These are phyloP conservation scores for Squalus acanthias DNA, from an alignment of 2,797 vertebrate species.

Conservation along the genomic window DNA sequence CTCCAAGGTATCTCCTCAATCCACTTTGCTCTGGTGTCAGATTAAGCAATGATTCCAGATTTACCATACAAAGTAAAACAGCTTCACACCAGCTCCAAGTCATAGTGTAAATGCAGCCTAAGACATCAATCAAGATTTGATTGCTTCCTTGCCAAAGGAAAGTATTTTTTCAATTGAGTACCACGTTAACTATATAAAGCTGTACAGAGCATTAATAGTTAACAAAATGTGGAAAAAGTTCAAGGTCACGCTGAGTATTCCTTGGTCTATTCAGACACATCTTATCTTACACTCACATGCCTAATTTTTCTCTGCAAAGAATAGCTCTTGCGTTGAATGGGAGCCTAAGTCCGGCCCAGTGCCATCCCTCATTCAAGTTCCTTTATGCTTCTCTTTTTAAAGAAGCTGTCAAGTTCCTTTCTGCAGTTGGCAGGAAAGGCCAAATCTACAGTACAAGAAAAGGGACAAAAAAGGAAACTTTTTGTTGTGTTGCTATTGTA, in stretches of 20 bases:
- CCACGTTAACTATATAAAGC: not conserved
- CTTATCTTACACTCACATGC: conserved; percentile 75
- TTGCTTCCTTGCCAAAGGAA: not conserved
- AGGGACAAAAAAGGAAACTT: conserved; percentile 73
- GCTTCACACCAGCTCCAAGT: not conserved
- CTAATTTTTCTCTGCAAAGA: conserved; percentile 71
- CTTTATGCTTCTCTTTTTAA: conserved; percentile 88
- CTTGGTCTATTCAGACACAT: conserved; percentile 63
- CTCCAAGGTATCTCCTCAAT: not conserved
- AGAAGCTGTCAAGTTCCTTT: conserved; percentile 96
- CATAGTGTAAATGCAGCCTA: not conserved
- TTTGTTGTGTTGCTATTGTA: conserved; percentile 77
- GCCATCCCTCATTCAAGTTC: conserved; percentile 80
- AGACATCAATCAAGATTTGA: not conserved
- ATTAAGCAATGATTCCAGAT: not conserved
- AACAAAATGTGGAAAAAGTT: conserved; percentile 49
- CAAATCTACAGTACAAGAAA: conserved; percentile 77
- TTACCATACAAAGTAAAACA: not conserved
- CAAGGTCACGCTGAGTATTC: conserved; percentile 65
- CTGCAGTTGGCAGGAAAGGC: conserved; percentile 77
- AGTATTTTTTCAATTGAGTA: not conserved
- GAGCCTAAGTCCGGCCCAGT: conserved; percentile 68
- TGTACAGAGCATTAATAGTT: not conserved
- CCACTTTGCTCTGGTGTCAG: not conserved
- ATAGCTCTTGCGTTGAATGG: conserved; percentile 67